These are phyloP conservation scores for Drosophila elegans DNA, from an alignment of 1,140 invertebrate species.

Conservation along the genomic window DNA sequence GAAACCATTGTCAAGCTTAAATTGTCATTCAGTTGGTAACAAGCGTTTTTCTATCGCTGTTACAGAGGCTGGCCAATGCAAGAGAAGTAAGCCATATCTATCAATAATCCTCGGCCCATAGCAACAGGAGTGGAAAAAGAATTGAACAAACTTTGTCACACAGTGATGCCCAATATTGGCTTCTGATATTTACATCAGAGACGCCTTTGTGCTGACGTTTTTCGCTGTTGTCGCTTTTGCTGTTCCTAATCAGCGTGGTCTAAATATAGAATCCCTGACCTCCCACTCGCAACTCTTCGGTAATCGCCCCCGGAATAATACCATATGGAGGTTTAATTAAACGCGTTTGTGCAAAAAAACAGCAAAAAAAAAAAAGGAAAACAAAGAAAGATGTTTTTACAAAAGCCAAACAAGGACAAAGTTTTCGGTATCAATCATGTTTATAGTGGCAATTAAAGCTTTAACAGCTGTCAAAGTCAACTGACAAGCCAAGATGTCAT, in stretches of 20 bases:
- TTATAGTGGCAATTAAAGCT: conserved; percentile 51
- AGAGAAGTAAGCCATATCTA: conserved; percentile 38
- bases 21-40: conserved; percentile 17
- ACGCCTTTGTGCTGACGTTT: conserved; percentile 36
- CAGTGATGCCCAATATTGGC: conserved; percentile 26
- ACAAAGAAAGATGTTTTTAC: conserved; percentile 30
- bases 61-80: conserved; percentile 10
- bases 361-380: conserved; percentile 10
- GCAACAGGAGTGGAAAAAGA: conserved; percentile 18
- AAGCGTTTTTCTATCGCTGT: conserved; percentile 46
- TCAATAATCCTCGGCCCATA: conserved; percentile 43
- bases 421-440: conserved; percentile 53
- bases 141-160: conserved; percentile 28
- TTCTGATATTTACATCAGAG: conserved; percentile 57
- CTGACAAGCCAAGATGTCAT: conserved; percentile 49
- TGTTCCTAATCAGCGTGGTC: conserved; percentile 43
- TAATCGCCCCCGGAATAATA: conserved; percentile 34
- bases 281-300: conserved; percentile 41
- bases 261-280: conserved; percentile 51
- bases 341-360: conserved; percentile 29
- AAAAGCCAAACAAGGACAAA: conserved; percentile 13
- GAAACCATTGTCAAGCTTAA: neutral
- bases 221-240: conserved; percentile 15
- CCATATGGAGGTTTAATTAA: conserved; percentile 60
- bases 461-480: conserved; percentile 39